phyloP scores from a whole-genome alignment of 2,888 invertebrate species.

The Elmis aenea region DNA sequence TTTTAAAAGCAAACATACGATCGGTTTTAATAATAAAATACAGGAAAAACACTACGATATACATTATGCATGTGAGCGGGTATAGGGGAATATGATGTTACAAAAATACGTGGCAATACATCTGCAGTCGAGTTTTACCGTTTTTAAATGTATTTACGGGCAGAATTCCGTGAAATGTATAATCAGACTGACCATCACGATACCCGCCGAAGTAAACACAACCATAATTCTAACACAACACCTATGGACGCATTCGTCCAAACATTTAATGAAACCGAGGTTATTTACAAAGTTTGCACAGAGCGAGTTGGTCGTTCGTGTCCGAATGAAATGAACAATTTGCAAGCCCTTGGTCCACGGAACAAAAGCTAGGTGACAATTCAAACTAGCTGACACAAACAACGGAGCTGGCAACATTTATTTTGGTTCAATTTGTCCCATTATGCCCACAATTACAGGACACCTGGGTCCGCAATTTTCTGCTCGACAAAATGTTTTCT shows the following conservation, averaged over 20 bases:
- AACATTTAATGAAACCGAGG: too few relatives aligned
- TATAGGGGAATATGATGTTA: too few relatives aligned
- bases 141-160: too few relatives aligned
- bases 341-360: constrained; percentile 16
- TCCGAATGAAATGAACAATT: constrained; percentile 26
- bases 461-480: constrained; percentile 36
- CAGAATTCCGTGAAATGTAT: constrained; percentile 5
- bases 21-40: constrained; percentile 12
- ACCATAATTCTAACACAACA: constrained; percentile 7
- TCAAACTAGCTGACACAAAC: constrained; percentile 20
- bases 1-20: constrained; percentile 17
- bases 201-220: constrained; percentile 5
- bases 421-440: constrained; percentile 41
- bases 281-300: too few relatives aligned
- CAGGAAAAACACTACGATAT: constrained; percentile 12
- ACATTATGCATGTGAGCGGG: constrained; percentile 4
- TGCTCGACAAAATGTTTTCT: constrained; percentile 27
- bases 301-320: constrained; percentile 15
- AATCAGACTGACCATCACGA: constrained; percentile 5
- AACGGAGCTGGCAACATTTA: constrained; percentile 14
- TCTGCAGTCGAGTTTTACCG: too few relatives aligned
- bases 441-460: constrained; percentile 38
- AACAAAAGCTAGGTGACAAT: constrained; percentile 20
- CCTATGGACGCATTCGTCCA: too few relatives aligned
- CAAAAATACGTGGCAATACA: too few relatives aligned